Evolutionary conservation across 2,113 vertebrate genomes (phyloP).

Genomic region (Labeo rohita): DNA sequence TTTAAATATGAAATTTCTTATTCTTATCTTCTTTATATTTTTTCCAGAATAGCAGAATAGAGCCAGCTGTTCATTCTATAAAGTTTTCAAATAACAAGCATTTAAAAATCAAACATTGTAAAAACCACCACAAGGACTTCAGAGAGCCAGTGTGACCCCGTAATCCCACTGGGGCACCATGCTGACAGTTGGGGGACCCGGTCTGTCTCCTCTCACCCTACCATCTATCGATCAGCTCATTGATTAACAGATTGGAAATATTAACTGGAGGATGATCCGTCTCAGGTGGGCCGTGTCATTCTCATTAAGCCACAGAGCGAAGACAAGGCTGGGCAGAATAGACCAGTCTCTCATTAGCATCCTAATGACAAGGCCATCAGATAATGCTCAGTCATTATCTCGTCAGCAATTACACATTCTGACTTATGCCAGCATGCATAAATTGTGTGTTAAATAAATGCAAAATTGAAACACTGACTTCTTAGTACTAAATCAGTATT

Average conservation of each 20-base stretch:
- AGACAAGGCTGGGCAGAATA: conserved; percentile 36
- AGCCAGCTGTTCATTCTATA: background rate
- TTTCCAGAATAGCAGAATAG: background rate
- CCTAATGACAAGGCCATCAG: conserved; percentile 80
- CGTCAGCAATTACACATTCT: conserved; percentile 23
- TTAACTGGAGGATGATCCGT: conserved; percentile 82
- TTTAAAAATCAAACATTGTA: background rate
- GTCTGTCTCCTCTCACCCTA: conserved; percentile 7
- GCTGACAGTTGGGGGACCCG: conserved; percentile 62
- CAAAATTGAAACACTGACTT: background rate
- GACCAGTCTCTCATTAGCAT: conserved; percentile 76
- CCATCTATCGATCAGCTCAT: conserved; percentile 70
- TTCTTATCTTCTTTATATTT: too few relatives aligned
- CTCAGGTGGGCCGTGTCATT: conserved; percentile 72
- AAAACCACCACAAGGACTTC: background rate
- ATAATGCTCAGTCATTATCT: conserved; percentile 75
- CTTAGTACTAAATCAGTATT: background rate
- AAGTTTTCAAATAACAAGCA: background rate
- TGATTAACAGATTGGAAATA: conserved; percentile 83
- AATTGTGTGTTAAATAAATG: conserved; percentile 1
- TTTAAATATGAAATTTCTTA: too few relatives aligned
- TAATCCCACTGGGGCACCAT: conserved; percentile 44
- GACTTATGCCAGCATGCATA: conserved; percentile 4
- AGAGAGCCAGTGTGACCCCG: conserved; percentile 25
- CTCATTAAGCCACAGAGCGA: conserved; percentile 67